Conservation (phyloP, 2,888 invertebrate species). For the Aproaerema taeniolella region DNA sequence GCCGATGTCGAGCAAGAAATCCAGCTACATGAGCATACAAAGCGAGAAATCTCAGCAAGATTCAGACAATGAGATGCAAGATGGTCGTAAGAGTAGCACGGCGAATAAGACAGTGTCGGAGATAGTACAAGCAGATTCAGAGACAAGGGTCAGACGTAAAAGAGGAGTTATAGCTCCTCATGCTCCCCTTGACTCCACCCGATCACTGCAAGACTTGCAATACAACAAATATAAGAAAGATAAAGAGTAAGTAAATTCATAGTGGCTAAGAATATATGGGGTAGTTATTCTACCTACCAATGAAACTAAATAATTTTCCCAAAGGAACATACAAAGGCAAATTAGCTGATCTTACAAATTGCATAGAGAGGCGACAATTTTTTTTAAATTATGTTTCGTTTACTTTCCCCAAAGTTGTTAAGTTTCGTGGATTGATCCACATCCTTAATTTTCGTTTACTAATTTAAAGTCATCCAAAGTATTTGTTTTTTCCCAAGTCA, state of each 20-base stretch:
- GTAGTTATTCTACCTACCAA: too few relatives aligned
- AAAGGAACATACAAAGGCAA: neutral
- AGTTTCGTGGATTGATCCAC: too few relatives aligned
- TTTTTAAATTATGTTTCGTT: too few relatives aligned
- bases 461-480: too few relatives aligned
- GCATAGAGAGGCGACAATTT: too few relatives aligned
- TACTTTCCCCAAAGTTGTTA: too few relatives aligned
- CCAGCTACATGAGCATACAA: conserved; percentile 46
- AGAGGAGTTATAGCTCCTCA: conserved; percentile 75
- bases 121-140: conserved; percentile 43
- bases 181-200: conserved; percentile 54
- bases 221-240: conserved; percentile 77
- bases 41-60: conserved; percentile 45
- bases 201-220: conserved; percentile 54
- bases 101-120: conserved; percentile 57
- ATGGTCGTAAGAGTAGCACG: conserved; percentile 45
- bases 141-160: conserved; percentile 43
- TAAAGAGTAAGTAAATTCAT: conserved; percentile 69
- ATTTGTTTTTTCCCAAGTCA: too few relatives aligned
- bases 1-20: conserved; percentile 38
- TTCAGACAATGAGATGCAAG: conserved; percentile 36
- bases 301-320: too few relatives aligned
- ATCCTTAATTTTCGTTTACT: too few relatives aligned
- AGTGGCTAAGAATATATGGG: too few relatives aligned
- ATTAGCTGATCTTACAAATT: too few relatives aligned